These are phyloP conservation scores for Todiramphus chloris DNA, from an alignment of 2,113 vertebrate species.

Conservation along the genomic window DNA sequence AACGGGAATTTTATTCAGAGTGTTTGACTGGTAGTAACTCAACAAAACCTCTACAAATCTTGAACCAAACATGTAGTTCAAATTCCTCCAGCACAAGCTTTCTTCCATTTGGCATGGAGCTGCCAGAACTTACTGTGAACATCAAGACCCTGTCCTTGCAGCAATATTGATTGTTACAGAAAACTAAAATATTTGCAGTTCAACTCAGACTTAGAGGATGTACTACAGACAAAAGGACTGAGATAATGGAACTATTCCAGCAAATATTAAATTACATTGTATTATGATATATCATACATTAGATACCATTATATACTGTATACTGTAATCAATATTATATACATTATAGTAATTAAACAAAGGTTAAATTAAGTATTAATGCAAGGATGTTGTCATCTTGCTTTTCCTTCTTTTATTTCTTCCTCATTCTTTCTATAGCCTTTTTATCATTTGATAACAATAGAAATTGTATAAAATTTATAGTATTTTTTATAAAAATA, in stretches of 20 bases:
- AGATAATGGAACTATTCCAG: background rate
- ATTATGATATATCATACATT: background rate
- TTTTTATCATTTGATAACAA: background rate
- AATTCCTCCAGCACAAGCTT: background rate
- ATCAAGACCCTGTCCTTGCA: background rate
- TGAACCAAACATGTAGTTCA: background rate
- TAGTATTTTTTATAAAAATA: background rate
- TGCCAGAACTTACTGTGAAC: background rate
- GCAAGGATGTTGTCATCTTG: background rate
- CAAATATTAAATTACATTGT: background rate
- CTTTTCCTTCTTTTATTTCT: background rate
- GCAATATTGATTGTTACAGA: background rate
- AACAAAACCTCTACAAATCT: background rate
- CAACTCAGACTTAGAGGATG: background rate
- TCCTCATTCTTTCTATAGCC: background rate
- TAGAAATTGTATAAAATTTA: background rate
- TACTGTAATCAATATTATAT: background rate
- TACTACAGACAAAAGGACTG: background rate
- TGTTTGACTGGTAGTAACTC: background rate
- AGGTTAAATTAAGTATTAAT: background rate
- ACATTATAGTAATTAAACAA: background rate
- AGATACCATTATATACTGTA: background rate
- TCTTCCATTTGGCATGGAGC: background rate
- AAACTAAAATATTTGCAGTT: background rate
- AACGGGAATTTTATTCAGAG: background rate